Base-by-base conservation (phyloP, 2,888 invertebrate genomes). In the Yponomeuta cagnagella region DNA sequence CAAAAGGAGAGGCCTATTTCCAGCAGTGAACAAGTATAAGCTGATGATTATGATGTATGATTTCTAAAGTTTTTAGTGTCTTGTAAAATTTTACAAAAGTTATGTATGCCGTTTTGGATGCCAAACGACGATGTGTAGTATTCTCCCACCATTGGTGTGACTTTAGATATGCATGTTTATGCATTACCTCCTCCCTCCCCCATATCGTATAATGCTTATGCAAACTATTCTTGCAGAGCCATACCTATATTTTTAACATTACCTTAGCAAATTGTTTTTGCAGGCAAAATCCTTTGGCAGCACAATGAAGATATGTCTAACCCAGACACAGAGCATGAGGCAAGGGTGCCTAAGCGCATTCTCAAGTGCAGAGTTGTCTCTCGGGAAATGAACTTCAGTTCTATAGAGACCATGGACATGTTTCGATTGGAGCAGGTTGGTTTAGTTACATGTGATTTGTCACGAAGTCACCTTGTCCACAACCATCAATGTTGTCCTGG, bases 311-410 rank as follows among this genome's bases (percentile, higher is more conserved):
- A 99, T 85, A 93, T 99, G 95, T 96, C 98, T 10, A 93, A 94
- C 67, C 96, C 98, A 5, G 96, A 96, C 71, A 93, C 95, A 43
- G 98, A 98, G 85, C 98, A 99, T 86, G 98, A 98, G 92, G 99
- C 99, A 87, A 93, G 97, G 73, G 99, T 99, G 63, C 99, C 99
- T 0, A 99, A 99, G 82, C 96, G 96, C 81, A 98, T 99, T 78
- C 93, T 99, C 63, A 98, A 98, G 88, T 98, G 99, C 86, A 93
- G 98, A 75, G 96, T 97, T 12, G 96, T 98, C 15, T 97, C 97
- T 0, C 92, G 97, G 71, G 97, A 98, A 92, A 97, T 98, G 82
- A 97, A 97, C 87, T 98, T 98, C 82, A 97, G 96, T 80, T 97
- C 97, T 15, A 93, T 96, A 65, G 98, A 99, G 86, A 94, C 96